Evolutionary conservation across 2,797 vertebrate genomes (phyloP), one percentile per base, ranked within the genome.

Genomic region (Pampus argenteus): DNA sequence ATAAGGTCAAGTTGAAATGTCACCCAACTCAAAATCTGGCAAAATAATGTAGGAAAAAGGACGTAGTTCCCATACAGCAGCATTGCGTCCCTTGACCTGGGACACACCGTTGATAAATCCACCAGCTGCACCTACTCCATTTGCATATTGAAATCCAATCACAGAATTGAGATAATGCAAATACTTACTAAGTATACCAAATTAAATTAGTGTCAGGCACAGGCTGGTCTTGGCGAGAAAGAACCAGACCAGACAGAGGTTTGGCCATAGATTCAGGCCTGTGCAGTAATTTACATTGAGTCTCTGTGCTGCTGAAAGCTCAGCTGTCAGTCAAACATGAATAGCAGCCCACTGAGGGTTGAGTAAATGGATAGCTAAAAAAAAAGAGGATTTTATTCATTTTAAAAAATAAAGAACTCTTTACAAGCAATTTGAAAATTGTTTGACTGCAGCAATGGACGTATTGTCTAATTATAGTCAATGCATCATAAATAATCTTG

Each of bases 141-240:
- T 38, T 61, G 34, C 61, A 71, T 57, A 42, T 36, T 3, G 34
- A 29, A 25, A 29, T 50, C 8, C 3, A 38, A 60, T 77, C 38
- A 52, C 26, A 66, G 13, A 20, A 31, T 29, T 38, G 15, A 52
- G 10, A 10, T 36, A 36, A 36, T 36, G 34, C 11, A 11, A 36
- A 36, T 36, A 36, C 34, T 36, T 13, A 36, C 10, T 36, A 11
- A 13, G 3, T 36, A 36, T 36, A 36, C 11, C 10, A 36, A 13
- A 36, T 36, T 36, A 3, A 36, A 11, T 36, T 36, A 36, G 34
- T 11, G 34, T 36, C 34, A 36, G 34, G 34, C 34, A 4, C 34
- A 13, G 34, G 11, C 10, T 36, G 34, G 34, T 10, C 34, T 36
- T 36, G 34, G 34, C 34, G 11, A 13, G 34, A 36, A 11, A 3